Evolutionary conservation across 2,113 vertebrate genomes (phyloP), one percentile per base, ranked within the genome.

Genomic region (Atrichornis clamosus): DNA sequence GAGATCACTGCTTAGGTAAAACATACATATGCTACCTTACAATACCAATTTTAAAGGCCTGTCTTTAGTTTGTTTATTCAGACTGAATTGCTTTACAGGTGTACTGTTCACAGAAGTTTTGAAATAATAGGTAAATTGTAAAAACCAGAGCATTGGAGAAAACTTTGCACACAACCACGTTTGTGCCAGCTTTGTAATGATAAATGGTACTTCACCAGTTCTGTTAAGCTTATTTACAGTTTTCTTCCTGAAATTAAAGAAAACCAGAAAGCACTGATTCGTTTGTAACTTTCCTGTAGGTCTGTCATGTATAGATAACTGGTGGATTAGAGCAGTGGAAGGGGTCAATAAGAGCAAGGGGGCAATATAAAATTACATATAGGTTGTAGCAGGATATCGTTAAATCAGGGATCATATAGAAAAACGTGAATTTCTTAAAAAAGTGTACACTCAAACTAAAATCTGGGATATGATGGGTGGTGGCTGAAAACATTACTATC

Each of bases 281-380:
- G 64, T 60, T 82, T 1, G 6, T 73, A 49, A 55, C 42, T 60
- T 78, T 76, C 24, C 24, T 86, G 59, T 24, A n/a, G 47, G 28
- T 67, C 56, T 86, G 30, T 68, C 0, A 0, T 35, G 32, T 0
- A 1, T 35, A 72, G 42, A 5, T 50, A 69, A 47, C 0, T 2
- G 19, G 13, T 58, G 58, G 28, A 24, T 63, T 27, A 67, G 49
- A 83, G 55, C 42, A 74, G 50, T 59, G 75, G 42, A 69, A 84
- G 10, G 10, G 10, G 17, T 39, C 44, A 60, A 0, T 74, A 30
- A 73, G n/a, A 75, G 56, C 24, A 62, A 76, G 37, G 27, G 10
- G 37, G 13, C 16, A 53, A n/a, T 52, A 23, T 47, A 24, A 64
- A 86, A 67, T 28, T 39, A 46, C 4, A 3, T 63, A 3, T 47